Evolutionary conservation across 2,797 vertebrate genomes (phyloP).

Genomic region (Remorina albescens): DNA sequence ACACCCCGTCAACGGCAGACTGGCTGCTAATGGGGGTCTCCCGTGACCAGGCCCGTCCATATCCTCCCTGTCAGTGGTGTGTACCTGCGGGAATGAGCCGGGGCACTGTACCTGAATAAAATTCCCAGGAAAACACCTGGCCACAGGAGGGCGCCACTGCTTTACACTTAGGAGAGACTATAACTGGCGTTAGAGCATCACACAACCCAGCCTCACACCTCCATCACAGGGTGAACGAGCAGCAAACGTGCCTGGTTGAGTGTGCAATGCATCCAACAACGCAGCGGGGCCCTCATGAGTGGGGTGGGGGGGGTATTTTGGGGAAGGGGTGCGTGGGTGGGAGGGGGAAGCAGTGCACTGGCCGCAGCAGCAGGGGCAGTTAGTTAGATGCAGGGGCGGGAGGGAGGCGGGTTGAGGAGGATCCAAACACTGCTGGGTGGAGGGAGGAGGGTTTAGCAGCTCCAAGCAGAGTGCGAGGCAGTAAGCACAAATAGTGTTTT

Average conservation of each 20-base stretch:
- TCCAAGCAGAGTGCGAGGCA: conserved; percentile 60
- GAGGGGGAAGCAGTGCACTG: conserved; percentile 59
- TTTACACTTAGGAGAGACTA: conserved; percentile 91
- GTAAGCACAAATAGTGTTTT: conserved; percentile 39
- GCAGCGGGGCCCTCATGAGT: conserved; percentile 67
- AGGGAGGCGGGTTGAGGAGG: conserved; percentile 41
- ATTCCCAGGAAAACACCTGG: conserved; percentile 91
- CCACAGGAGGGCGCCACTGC: conserved; percentile 89
- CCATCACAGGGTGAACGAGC: conserved; percentile 81
- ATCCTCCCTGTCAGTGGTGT: conserved; percentile 59
- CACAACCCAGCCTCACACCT: conserved; percentile 82
- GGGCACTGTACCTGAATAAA: conserved; percentile 90
- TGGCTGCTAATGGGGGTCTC: conserved; percentile 48
- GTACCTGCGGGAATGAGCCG: conserved; percentile 76
- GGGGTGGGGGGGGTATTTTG: conserved; percentile 5
- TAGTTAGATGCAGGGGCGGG: conserved; percentile 53
- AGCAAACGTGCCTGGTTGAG: conserved; percentile 84
- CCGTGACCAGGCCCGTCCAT: conserved; percentile 70
- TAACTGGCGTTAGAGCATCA: conserved; percentile 88
- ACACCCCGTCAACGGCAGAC: conserved; percentile 34
- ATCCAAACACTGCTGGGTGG: conserved; percentile 66
- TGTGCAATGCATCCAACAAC: conserved; percentile 84
- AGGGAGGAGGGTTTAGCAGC: conserved; percentile 38
- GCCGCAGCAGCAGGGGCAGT: conserved; percentile 64
- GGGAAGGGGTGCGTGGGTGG: conserved; percentile 11